A percentile compares a stretch with the other conserved stretches of the same genome.
Conservation (phyloP, 2,888 invertebrate species). For the Congeria kusceri region DNA sequence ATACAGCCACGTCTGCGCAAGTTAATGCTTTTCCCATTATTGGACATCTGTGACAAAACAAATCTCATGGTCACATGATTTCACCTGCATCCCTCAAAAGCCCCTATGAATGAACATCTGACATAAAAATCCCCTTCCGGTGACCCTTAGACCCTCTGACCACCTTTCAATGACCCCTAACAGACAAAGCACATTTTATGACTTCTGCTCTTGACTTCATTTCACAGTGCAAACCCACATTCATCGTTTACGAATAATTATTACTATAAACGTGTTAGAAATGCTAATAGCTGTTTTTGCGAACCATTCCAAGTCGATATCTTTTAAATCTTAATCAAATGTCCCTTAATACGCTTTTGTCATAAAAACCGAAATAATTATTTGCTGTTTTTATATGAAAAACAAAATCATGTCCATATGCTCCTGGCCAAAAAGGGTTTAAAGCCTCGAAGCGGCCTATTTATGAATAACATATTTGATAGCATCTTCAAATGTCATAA, state of each 20-base stretch:
- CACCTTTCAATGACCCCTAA: background rate
- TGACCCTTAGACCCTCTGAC: background rate
- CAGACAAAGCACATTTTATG: slow-evolving; percentile 5
- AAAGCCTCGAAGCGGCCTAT: background rate
- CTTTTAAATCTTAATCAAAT: slow-evolving; percentile 1
- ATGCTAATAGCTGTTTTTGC: too few relatives aligned
- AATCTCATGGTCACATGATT: too few relatives aligned
- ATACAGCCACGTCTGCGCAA: too few relatives aligned
- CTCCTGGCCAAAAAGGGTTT: slow-evolving; percentile 11
- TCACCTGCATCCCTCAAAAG: too few relatives aligned
- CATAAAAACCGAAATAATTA: slow-evolving; percentile 33
- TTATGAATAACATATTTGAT: slow-evolving; percentile 33
- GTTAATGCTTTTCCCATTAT: too few relatives aligned
- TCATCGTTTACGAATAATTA: too few relatives aligned
- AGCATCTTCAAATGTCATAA: slow-evolving; percentile 44
- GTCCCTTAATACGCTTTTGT: background rate
- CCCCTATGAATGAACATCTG: too few relatives aligned
- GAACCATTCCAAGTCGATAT: background rate
- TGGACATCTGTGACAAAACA: too few relatives aligned
- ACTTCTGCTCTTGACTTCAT: background rate
- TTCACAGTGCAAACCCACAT: background rate
- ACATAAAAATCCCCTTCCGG: background rate
- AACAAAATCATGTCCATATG: slow-evolving; percentile 26
- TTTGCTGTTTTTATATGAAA: slow-evolving; percentile 23
- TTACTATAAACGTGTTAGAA: too few relatives aligned